phyloP scores from a whole-genome alignment of 2,888 invertebrate genomes.

The Torymus auratus region DNA sequence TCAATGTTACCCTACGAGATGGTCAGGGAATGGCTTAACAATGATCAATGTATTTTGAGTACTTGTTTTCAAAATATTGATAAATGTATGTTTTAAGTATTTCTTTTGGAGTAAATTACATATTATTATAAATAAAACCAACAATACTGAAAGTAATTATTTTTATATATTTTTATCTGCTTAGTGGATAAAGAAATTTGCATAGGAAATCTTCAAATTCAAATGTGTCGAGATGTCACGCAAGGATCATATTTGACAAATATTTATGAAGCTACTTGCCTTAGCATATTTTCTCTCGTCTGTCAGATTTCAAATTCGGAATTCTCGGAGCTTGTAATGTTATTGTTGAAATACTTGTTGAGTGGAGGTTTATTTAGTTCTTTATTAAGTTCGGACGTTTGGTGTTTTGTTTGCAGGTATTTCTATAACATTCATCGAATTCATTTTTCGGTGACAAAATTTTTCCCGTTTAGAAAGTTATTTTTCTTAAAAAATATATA shows the following conservation, averaged over 20 bases:
- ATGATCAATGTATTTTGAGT: conserved; percentile 63
- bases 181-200: conserved; percentile 68
- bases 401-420: conserved; percentile 71
- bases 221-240: conserved; percentile 53
- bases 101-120: too few species aligned
- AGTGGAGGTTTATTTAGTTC: conserved; percentile 68
- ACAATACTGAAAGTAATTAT: too few species aligned
- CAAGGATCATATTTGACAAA: conserved; percentile 57
- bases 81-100: conserved; percentile 59
- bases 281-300: conserved; percentile 64
- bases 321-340: conserved; percentile 64
- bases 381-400: conserved; percentile 68
- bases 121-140: too few species aligned
- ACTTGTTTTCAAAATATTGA: conserved; percentile 63
- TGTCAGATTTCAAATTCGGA: conserved; percentile 63
- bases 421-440: neutral
- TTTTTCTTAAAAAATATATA: too few species aligned
- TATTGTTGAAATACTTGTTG: conserved; percentile 70
- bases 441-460: too few species aligned
- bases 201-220: conserved; percentile 61
- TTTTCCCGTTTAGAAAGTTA: too few species aligned
- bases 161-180: neutral
- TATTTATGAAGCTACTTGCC: conserved; percentile 70
- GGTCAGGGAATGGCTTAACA: conserved; percentile 62
- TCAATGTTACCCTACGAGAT: conserved; percentile 60